phyloP scores from a whole-genome alignment of 2,888 invertebrate genomes.

The Drosophila prostipennis region DNA sequence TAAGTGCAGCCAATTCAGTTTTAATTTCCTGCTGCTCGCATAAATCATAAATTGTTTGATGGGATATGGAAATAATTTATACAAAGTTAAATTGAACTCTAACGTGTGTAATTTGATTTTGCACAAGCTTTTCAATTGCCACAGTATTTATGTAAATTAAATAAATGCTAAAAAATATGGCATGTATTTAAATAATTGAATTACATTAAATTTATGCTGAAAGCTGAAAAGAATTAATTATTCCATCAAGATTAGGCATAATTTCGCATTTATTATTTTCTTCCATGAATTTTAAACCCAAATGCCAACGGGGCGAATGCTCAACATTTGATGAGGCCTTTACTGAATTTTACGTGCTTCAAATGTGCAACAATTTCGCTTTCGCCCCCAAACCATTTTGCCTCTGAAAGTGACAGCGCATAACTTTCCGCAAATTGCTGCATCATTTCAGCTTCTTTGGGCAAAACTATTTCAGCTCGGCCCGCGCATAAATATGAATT shows the following conservation, averaged over 20 bases:
- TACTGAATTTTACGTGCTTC: conserved; percentile 20
- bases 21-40: background rate
- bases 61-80: background rate
- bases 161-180: background rate
- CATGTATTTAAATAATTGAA: background rate
- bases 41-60: background rate
- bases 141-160: background rate
- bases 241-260: background rate
- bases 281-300: no score
- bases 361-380: conserved; percentile 53
- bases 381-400: conserved; percentile 25
- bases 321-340: conserved; percentile 51
- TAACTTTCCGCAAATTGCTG: conserved; percentile 69
- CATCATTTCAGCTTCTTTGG: conserved; percentile 54
- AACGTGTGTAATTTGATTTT: background rate
- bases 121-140: background rate
- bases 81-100: background rate
- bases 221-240: background rate
- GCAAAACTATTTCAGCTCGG: conserved; percentile 17
- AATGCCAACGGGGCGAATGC: background rate
- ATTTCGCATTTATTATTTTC: background rate
- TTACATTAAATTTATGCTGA: background rate
- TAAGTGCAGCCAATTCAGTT: background rate
- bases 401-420: conserved; percentile 41
- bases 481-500: conserved; percentile 41